These are phyloP conservation scores for Myopa testacea DNA, from an alignment of 2,888 invertebrate species.

Conservation along the genomic window DNA sequence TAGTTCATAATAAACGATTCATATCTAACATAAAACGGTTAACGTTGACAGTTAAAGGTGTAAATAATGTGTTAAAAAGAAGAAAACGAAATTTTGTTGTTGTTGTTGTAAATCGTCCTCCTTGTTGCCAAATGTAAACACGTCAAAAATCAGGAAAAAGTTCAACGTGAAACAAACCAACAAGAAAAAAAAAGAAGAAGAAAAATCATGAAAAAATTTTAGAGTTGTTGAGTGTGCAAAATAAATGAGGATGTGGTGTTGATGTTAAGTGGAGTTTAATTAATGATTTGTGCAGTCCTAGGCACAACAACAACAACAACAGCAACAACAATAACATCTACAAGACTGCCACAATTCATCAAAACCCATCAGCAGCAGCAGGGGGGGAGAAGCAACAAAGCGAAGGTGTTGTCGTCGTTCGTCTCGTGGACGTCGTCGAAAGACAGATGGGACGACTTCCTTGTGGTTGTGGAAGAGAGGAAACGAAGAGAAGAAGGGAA, in stretches of 20 bases:
- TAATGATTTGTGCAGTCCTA: conserved; percentile 60
- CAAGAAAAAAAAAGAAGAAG: background rate
- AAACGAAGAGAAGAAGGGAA: background rate
- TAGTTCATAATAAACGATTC: too few species aligned
- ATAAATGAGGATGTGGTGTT: conserved; percentile 66
- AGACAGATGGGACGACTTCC: conserved; percentile 29
- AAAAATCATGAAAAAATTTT: background rate
- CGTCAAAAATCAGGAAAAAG: background rate
- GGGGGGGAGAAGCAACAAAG: background rate
- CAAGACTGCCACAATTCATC: conserved; percentile 51
- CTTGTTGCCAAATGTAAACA: background rate
- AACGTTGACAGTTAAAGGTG: too few species aligned
- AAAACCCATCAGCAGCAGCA: conserved; percentile 38
- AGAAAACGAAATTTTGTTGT: too few species aligned
- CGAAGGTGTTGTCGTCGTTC: conserved; percentile 21
- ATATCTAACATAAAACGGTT: too few species aligned
- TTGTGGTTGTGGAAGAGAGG: background rate
- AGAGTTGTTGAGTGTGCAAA: conserved; percentile 19
- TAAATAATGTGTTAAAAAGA: too few species aligned
- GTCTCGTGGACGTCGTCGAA: background rate
- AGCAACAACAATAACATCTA: conserved; percentile 26
- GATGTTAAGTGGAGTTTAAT: conserved; percentile 66
- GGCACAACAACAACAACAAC: conserved; percentile 3
- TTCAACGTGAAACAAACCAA: background rate
- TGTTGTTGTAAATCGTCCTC: too few species aligned